phyloP scores from a whole-genome alignment of 2,888 invertebrate genomes.

The Ectropis crepuscularia region DNA sequence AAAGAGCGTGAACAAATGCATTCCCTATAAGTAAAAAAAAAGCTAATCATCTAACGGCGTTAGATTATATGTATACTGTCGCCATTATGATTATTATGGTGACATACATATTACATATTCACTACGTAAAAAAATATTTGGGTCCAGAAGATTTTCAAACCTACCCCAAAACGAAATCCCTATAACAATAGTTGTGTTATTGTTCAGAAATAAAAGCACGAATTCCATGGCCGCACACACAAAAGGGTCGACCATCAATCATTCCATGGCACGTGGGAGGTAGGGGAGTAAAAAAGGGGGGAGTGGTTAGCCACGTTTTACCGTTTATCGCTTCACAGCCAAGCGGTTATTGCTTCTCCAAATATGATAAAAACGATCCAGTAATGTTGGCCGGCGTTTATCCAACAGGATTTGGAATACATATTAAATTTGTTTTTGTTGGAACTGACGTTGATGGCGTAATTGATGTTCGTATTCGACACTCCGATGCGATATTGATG shows the following conservation, averaged over 20 bases:
- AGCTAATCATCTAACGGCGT: too few species aligned
- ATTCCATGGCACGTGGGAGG: constrained; percentile 20
- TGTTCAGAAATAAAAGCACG: background rate
- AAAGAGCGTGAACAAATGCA: too few species aligned
- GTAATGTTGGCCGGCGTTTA: constrained; percentile 8
- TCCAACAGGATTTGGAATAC: background rate
- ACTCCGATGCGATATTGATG: background rate
- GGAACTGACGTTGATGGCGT: background rate
- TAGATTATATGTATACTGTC: too few species aligned
- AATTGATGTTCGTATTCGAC: constrained; percentile 1
- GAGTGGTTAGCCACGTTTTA: constrained; percentile 29
- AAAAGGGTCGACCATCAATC: constrained; percentile 40
- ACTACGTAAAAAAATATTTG: too few species aligned
- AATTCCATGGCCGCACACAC: constrained; percentile 32
- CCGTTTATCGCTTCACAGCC: constrained; percentile 37
- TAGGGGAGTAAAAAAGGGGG: background rate
- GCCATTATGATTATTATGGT: too few species aligned
- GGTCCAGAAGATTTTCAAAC: too few species aligned
- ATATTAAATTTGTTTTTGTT: constrained; percentile 6
- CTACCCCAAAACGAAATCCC: too few species aligned
- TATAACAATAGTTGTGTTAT: too few species aligned
- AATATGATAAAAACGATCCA: constrained; percentile 27
- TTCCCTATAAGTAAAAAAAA: too few species aligned
- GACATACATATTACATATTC: too few species aligned
- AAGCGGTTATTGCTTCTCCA: constrained; percentile 29